Conservation (phyloP, 1,140 invertebrate genomes). For the Pteromalus puparum region DNA sequence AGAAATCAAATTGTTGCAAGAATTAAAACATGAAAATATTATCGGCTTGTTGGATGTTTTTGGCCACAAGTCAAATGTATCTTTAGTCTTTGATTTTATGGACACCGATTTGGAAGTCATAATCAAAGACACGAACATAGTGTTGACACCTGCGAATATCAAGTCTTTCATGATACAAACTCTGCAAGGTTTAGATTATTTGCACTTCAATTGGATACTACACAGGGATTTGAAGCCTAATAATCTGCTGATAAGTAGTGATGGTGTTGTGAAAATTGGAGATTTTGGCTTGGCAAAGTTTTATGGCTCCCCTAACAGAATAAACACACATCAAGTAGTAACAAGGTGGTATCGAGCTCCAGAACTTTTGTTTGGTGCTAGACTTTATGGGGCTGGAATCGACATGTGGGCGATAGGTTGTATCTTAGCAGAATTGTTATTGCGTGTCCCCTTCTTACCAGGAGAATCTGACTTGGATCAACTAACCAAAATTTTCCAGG, state of each 20-base stretch:
- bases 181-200: conserved; percentile 94
- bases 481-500: conserved; percentile 95
- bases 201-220: conserved; percentile 97
- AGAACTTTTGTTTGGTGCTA: conserved; percentile 96
- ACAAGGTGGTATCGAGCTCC: conserved; percentile 96
- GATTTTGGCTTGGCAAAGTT: conserved; percentile 99
- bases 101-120: conserved; percentile 98
- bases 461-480: conserved; percentile 99
- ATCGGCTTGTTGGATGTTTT: conserved; percentile 97
- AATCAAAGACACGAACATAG: conserved; percentile 90
- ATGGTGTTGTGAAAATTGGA: conserved; percentile 96
- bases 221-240: conserved; percentile 99
- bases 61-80: conserved; percentile 98
- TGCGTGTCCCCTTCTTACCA: conserved; percentile 94
- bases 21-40: conserved; percentile 95
- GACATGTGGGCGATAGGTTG: conserved; percentile 99
- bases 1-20: conserved; percentile 99
- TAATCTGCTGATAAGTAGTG: conserved; percentile 95
- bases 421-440: conserved; percentile 95
- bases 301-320: conserved; percentile 96
- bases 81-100: conserved; percentile 99
- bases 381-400: conserved; percentile 96
- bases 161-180: conserved; percentile 98
- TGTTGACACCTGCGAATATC: conserved; percentile 94
- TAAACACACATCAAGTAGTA: conserved; percentile 99